Base-by-base conservation (phyloP, 2,888 invertebrate genomes). In the Nymphalis urticae region DNA sequence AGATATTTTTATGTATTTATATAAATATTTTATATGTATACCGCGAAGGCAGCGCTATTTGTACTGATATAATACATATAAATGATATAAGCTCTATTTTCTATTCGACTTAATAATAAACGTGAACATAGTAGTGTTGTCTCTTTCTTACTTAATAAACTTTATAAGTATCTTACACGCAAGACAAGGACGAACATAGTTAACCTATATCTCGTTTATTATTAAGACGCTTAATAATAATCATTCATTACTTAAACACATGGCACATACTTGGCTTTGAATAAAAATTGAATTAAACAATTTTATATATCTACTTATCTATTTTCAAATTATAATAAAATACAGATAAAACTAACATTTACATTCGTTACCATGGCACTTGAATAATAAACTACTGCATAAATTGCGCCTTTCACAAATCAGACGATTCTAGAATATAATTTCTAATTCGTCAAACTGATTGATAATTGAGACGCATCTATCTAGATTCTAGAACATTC, bases 191-290 rank as follows among this genome's bases (percentile, higher is more conserved):
- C 58, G n/a, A 42, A 42, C n/a, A 58, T 9, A 42, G 42, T 42
- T 6, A 36, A 58, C 17, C 58, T 10, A 51, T 0, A 54, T 19
- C 58, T 9, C 42, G 58, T 58, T 58, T 58, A 58, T 56, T n/a
- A 56, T 19, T 58, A 42, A 19, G 42, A 42, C 19, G 42, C 19
- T 36, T 58, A 42, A 42, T n/a, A 42, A 75, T 78, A 79, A 78
- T 76, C 65, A 72, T 76, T 75, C 70, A 73, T 76, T 80, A 83
- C 79, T 84, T 87, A 87, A 87, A 82, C 87, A 89, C 88, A 91
- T 91, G 91, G 91, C 91, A 91, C 90, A 81, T 84, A 77, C 78
- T 84, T 72, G 81, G 58, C 58, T 86, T 88, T 85, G 81, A 80
- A 77, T 74, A 76, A 48, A 73, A 73, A 75, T 88, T 85, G 81